Base-by-base conservation (phyloP, 2,888 invertebrate genomes). In the Plebejus argus region DNA sequence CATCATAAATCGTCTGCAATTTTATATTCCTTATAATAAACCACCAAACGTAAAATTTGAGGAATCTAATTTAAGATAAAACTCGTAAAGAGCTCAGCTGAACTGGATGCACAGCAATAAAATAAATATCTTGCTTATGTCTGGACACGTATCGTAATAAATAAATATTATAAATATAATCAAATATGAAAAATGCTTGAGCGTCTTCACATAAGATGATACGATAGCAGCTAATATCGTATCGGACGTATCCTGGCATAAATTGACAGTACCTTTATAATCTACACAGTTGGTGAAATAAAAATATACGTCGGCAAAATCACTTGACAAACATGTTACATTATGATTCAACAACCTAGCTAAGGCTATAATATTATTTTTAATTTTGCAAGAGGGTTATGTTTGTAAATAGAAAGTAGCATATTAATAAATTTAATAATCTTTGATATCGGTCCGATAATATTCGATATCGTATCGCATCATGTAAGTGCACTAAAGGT, bases 51-150 rank as follows among this genome's bases (percentile, higher is more conserved):
- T 3, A 5, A 7, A 66, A 28, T 33, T 20, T 15, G 66, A 66
- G 4, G 28, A 66, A 66, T 28, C 66, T 66, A 28, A 66, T 66
- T 66, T 66, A 15, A 66, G 66, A 66, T 66, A 66, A 66, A 66
- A 66, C 28, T 66, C 66, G 66, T 66, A 66, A 33, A 28, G 61
- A 61, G 23, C 61, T 28, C 28, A 66, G 61, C 61, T 61, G 61
- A 23, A 12, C 18, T 28, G 28, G 6, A 66, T 66, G 28, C 66
- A 66, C 28, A 15, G 28, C 28, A 66, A 66, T 66, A 66, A 66
- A 66, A 66, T 66, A 66, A 66, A 66, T 12, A 66, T 28, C 28
- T 33, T 33, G 10, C 8, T 61, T 61, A 10, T 61, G 66, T 33
- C 66, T 66, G 28, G 66, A 66, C 66, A 66, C 28, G 33, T 66